These are phyloP conservation scores for Phataginus tricuspis DNA, from an alignment of 2,797 vertebrate species.

Conservation along the genomic window DNA sequence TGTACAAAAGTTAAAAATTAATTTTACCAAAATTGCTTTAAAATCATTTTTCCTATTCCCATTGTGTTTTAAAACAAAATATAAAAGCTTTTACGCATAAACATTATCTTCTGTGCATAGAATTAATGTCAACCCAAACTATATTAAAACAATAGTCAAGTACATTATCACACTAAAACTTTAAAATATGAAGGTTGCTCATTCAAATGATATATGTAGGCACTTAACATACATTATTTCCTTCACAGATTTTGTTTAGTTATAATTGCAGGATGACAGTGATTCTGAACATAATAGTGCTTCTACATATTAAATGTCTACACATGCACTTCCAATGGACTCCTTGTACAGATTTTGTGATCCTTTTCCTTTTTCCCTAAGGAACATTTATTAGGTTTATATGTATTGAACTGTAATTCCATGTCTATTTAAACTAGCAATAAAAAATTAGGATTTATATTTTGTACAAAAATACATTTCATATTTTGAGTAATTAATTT, in stretches of 20 bases:
- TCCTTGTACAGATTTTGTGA: neutral
- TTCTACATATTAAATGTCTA: neutral
- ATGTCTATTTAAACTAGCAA: neutral
- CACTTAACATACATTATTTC: neutral
- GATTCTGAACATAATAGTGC: neutral
- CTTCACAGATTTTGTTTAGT: neutral
- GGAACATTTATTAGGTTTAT: neutral
- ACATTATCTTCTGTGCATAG: neutral
- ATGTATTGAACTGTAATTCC: neutral
- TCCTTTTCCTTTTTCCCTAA: neutral
- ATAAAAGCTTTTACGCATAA: neutral
- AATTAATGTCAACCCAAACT: neutral
- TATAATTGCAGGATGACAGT: neutral
- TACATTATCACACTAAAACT: neutral
- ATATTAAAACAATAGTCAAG: neutral
- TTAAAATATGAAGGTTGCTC: neutral
- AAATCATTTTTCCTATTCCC: neutral
- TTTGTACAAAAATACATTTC: neutral
- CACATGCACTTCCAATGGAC: neutral
- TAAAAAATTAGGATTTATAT: neutral
- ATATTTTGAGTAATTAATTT: neutral
- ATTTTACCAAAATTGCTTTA: neutral
- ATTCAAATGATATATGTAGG: neutral
- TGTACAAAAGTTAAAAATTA: neutral
- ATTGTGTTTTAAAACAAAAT: neutral